Percentiles rank a stretch among this genome's conserved stretches.
phyloP scores from a whole-genome alignment of 2,888 invertebrate species.

The Microchrysa polita region DNA sequence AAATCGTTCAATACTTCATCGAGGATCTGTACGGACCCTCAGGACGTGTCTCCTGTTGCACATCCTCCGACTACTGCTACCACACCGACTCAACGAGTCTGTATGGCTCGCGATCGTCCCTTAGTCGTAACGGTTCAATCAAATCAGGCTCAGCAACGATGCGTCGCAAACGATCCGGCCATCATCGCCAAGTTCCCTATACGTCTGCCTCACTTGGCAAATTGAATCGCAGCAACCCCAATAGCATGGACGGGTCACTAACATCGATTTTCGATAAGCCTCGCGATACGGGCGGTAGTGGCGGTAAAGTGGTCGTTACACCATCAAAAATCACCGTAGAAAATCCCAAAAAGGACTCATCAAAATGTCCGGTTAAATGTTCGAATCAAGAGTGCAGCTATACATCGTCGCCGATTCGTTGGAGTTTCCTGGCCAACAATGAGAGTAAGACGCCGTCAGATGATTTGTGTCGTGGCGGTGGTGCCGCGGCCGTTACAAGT shows the following conservation, averaged over 20 bases:
- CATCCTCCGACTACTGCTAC: constrained; percentile 64
- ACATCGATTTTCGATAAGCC: constrained; percentile 63
- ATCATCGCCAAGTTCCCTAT: constrained; percentile 61
- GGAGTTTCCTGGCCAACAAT: constrained; percentile 63
- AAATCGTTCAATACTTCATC: constrained; percentile 62
- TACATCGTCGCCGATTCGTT: constrained; percentile 64
- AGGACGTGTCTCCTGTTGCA: constrained; percentile 62
- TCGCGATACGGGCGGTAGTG: constrained; percentile 54
- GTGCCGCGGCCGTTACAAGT: constrained; percentile 15
- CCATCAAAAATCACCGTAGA: constrained; percentile 60
- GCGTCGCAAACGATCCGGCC: constrained; percentile 54
- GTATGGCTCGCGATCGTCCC: constrained; percentile 63
- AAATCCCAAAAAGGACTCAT: constrained; percentile 59
- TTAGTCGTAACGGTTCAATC: constrained; percentile 63
- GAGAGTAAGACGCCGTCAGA: constrained; percentile 59
- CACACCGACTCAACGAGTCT: constrained; percentile 64
- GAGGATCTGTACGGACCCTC: constrained; percentile 61
- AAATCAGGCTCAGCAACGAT: constrained; percentile 61
- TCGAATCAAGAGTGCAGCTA: constrained; percentile 60
- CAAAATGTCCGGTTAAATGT: constrained; percentile 27
- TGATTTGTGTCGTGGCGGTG: constrained; percentile 53
- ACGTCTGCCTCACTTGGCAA: constrained; percentile 62
- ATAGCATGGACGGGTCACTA: constrained; percentile 60
- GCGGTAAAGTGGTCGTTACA: constrained; percentile 55
- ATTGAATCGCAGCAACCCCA: constrained; percentile 59